Evolutionary conservation across 2,797 vertebrate species (phyloP).

Genomic region (Lepus oiostolus): DNA sequence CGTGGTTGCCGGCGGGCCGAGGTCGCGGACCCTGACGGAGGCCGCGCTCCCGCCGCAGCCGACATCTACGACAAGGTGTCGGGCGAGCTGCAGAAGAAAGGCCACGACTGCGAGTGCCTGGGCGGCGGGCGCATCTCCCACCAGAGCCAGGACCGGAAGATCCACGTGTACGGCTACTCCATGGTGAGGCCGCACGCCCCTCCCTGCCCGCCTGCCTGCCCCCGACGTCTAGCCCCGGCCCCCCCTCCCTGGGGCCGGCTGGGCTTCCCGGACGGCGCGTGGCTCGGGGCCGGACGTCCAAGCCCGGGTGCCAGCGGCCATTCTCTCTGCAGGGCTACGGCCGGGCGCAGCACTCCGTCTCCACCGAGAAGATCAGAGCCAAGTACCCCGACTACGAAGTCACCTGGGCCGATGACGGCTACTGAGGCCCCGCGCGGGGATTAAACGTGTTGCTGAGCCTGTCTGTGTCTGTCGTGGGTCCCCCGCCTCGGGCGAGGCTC

Average conservation of each 20-base stretch:
- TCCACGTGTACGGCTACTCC: constrained; percentile 98
- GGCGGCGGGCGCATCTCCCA: constrained; percentile 97
- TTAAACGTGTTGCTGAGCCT: constrained; percentile 61
- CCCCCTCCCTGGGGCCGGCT: no score
- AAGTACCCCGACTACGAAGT: constrained; percentile 94
- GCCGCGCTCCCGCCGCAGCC: constrained; percentile 86
- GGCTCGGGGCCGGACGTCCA: no score
- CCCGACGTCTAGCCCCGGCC: not conserved
- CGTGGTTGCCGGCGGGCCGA: not conserved
- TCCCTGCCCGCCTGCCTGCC: not conserved
- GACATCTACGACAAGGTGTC: constrained; percentile 95
- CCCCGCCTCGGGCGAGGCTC: not conserved
- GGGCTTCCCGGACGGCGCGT: no score
- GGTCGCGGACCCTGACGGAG: not conserved
- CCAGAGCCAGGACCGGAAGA: constrained; percentile 91
- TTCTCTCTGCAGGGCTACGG: constrained; percentile 93
- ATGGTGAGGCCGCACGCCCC: constrained; percentile 89
- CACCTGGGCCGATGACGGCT: constrained; percentile 97
- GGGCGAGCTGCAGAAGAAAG: constrained; percentile 91
- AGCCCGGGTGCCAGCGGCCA: fast-evolving
- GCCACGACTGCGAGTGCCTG: constrained; percentile 94
- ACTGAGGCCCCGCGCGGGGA: constrained; percentile 87
- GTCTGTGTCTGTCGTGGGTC: no score
- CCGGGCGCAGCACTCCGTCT: constrained; percentile 92
- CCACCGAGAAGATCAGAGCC: constrained; percentile 94